Percentiles rank a stretch among this genome's conserved stretches.
phyloP scores from a whole-genome alignment of 2,888 invertebrate genomes.

The Andrena chrysosceles region DNA sequence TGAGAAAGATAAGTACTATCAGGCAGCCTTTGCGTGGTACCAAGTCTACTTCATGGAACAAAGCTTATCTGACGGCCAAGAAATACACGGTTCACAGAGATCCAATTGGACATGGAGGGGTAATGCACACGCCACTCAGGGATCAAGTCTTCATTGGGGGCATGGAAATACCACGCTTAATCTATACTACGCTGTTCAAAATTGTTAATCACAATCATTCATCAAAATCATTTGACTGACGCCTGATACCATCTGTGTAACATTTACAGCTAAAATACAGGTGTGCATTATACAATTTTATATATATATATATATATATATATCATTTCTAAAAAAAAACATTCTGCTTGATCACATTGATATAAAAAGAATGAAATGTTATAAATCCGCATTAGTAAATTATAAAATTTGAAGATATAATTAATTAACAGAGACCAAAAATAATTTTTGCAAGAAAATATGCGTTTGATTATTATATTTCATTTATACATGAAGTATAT shows the following conservation, averaged over 20 bases:
- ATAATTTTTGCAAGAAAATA: not conserved
- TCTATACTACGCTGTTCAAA: constrained; percentile 41
- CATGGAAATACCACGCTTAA: constrained; percentile 59
- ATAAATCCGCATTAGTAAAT: not conserved
- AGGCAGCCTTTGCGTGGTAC: constrained; percentile 76
- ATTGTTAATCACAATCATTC: constrained; percentile 47
- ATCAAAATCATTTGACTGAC: constrained; percentile 43
- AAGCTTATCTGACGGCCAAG: constrained; percentile 78
- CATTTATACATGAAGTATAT: not conserved
- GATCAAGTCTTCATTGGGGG: constrained; percentile 70
- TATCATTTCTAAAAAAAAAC: not conserved
- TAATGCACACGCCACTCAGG: constrained; percentile 70
- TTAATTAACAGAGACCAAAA: not conserved
- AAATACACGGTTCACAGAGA: constrained; percentile 78
- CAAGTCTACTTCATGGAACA: constrained; percentile 71
- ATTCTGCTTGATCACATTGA: too few species aligned
- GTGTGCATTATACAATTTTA: not conserved
- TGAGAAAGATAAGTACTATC: constrained; percentile 82
- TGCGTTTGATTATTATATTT: not conserved
- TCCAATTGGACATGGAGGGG: constrained; percentile 68
- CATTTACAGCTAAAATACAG: constrained; percentile 14
- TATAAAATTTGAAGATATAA: not conserved
- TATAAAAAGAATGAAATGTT: too few species aligned
- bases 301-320: not conserved
- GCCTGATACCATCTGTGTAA: constrained; percentile 37